Percentiles rank a stretch among this genome's conserved stretches.
phyloP scores from a whole-genome alignment of 2,797 vertebrate species.

The Malurus leucopterus region DNA sequence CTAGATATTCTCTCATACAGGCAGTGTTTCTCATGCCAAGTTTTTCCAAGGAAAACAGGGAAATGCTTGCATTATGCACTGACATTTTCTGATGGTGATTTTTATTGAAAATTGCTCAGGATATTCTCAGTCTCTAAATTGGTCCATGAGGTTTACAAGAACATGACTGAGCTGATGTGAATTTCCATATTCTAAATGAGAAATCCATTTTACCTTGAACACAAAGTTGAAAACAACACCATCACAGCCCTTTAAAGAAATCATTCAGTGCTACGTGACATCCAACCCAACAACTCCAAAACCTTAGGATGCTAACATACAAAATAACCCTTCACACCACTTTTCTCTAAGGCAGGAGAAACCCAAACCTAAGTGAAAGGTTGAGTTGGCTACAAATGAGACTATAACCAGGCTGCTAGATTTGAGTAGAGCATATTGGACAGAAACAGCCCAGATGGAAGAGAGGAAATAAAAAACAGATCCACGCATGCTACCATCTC shows the following conservation, averaged over 20 bases:
- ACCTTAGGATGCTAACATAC: not conserved
- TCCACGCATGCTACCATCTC: not conserved
- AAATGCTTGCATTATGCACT: not conserved
- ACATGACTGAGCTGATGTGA: not conserved
- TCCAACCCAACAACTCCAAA: not conserved
- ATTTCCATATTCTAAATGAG: not conserved
- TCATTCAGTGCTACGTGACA: rapidly evolving
- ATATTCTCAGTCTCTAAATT: not conserved
- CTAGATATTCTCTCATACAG: not conserved
- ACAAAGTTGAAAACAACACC: not conserved
- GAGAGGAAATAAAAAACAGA: not conserved
- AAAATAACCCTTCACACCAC: rapidly evolving
- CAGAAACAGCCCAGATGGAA: slow-evolving; percentile 29
- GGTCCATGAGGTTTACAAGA: not conserved
- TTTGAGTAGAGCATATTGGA: not conserved
- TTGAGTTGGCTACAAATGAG: not conserved
- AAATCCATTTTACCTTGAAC: not conserved
- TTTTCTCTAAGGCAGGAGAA: not conserved
- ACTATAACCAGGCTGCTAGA: not conserved
- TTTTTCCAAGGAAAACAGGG: slow-evolving; percentile 32
- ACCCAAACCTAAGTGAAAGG: not conserved
- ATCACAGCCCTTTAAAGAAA: not conserved
- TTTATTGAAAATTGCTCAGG: not conserved
- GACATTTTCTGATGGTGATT: slow-evolving; percentile 1
- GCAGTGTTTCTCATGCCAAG: slow-evolving; percentile 4